Base-by-base conservation (phyloP, 2,113 vertebrate species). In the Ptyas mucosa region DNA sequence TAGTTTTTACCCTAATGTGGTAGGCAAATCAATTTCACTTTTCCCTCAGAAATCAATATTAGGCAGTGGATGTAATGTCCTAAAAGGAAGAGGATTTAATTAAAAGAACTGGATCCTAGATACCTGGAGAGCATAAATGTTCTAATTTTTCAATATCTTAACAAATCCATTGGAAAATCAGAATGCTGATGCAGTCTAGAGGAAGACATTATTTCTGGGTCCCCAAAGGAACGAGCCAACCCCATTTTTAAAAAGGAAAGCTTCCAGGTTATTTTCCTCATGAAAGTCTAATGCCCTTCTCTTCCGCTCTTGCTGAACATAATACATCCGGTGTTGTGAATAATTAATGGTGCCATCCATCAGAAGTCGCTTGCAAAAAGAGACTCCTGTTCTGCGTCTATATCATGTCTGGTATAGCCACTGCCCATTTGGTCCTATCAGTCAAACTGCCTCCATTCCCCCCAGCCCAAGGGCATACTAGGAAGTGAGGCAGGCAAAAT, bases 291-390 rank as follows among this genome's bases (percentile, higher is more conserved):
- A 43, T 52, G 46, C 89, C 46, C 10, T 43, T 81, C 89, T 93
- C 81, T 26, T 87, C 51, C 53, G 55, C 11, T 61, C 61, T 53
- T 90, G 89, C 61, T 64, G 24, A 93, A 53, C 52, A 24, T 81
- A 81, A 81, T 43, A 87, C 55, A 93, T 93, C 88, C 89, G 75
- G n/a, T 24, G 85, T 39, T 39, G 81, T 93, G n/a, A 93, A 93
- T 93, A 90, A 93, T 93, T 93, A 53, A 93, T 93, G 89, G 34
- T 53, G 85, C 39, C 75, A 93, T 93, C 55, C 92, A 93, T 93
- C 92, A 93, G 92, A n/a, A 87, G 81, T 49, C 43, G 55, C 92
- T 93, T 87, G 46, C 8, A 21, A 46, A 53, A 7, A 87, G 92
- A 87, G 89, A 43, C 81, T 64, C 18, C 89, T 93, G 39, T 93